phyloP scores from a whole-genome alignment of 2,888 invertebrate genomes.

The Callyntrura sp. region DNA sequence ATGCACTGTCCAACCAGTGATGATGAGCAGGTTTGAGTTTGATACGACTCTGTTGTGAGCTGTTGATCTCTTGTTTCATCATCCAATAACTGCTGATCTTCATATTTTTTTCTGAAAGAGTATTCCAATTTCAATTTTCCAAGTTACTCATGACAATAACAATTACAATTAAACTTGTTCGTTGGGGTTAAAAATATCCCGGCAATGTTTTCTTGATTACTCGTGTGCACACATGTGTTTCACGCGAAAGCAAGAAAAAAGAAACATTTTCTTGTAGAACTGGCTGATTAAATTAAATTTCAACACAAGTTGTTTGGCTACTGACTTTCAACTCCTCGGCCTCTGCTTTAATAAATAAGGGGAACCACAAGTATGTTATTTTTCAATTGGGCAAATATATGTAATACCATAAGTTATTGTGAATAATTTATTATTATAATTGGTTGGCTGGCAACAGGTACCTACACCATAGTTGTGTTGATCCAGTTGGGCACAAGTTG shows the following conservation, averaged over 20 bases:
- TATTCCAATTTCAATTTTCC: background rate
- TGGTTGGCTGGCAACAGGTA: background rate
- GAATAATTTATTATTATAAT: background rate
- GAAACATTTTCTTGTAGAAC: background rate
- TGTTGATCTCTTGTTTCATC: conserved; percentile 23
- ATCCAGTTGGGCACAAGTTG: background rate
- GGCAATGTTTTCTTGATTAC: background rate
- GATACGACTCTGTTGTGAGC: background rate
- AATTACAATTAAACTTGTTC: conserved; percentile 3
- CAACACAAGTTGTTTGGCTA: background rate
- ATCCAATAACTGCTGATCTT: conserved; percentile 12
- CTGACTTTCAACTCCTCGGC: background rate
- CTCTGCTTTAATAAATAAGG: background rate
- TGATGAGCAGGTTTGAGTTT: background rate
- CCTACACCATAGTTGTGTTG: background rate
- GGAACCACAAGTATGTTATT: background rate
- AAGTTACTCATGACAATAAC: background rate
- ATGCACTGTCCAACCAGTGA: background rate
- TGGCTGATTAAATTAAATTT: background rate
- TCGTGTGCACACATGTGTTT: background rate
- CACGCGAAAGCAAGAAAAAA: background rate
- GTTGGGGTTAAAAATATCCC: background rate
- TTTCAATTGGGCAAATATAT: conserved; percentile 11
- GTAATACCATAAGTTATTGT: background rate
- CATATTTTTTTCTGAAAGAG: background rate